phyloP scores from a whole-genome alignment of 2,888 invertebrate genomes.

The Pecten maximus region DNA sequence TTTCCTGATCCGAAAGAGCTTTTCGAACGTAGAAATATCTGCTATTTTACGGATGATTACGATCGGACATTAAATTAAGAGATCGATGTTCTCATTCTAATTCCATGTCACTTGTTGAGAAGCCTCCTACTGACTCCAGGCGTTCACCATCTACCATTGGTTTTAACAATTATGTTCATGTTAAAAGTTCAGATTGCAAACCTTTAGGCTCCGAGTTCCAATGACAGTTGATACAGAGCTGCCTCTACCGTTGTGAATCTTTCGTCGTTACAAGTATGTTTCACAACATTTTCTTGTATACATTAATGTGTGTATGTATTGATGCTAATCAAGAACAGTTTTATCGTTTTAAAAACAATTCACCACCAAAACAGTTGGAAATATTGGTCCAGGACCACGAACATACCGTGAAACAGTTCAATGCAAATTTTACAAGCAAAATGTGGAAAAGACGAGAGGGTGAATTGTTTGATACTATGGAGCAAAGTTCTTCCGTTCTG shows the following conservation, averaged over 20 bases:
- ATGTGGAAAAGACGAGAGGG: neutral
- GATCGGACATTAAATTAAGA: neutral
- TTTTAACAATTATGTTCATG: neutral
- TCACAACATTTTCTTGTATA: neutral
- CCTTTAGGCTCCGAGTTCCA: neutral
- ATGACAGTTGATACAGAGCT: neutral
- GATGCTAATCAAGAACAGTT: neutral
- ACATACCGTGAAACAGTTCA: neutral
- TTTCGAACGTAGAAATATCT: neutral
- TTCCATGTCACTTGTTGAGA: neutral
- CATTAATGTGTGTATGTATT: neutral
- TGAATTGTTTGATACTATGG: neutral
- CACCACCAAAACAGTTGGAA: neutral
- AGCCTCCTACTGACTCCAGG: neutral
- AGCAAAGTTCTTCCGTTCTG: neutral
- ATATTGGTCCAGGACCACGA: neutral
- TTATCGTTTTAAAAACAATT: neutral
- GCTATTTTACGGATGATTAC: neutral
- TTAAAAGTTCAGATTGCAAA: neutral
- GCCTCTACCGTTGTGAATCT: neutral
- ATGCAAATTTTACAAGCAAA: neutral
- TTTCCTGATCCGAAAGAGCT: constrained; percentile 22
- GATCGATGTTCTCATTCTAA: constrained; percentile 3
- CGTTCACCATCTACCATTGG: neutral
- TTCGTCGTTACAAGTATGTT: neutral